phyloP scores from a whole-genome alignment of 23 tunicate genomes.

The Aplidium turbinatum region DNA sequence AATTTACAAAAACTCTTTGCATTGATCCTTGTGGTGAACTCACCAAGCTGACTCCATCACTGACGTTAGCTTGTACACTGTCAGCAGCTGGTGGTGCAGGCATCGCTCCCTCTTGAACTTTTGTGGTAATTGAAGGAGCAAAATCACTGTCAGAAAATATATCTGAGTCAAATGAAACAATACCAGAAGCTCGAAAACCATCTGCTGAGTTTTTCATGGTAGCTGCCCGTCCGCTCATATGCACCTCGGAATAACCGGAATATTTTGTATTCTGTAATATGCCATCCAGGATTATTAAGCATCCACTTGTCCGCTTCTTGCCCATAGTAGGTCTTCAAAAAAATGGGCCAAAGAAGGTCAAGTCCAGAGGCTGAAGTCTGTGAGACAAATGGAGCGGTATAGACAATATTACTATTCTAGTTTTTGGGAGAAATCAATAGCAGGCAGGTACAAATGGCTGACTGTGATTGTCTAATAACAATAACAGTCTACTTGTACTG shows the following conservation, averaged over 20 bases:
- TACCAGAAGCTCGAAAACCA: constrained; percentile 25
- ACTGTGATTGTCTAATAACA: constrained; percentile 51
- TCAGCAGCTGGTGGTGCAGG: constrained; percentile 17
- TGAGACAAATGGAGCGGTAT: constrained; percentile 42
- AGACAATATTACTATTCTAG: constrained; percentile 29
- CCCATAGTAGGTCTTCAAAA: constrained; percentile 31
- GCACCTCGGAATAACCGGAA: constrained; percentile 18
- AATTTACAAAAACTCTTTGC: no score
- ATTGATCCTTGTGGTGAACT: no score
- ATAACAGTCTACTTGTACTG: neutral
- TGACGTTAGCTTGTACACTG: neutral
- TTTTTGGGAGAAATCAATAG: constrained; percentile 34
- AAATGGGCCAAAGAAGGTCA: constrained; percentile 50
- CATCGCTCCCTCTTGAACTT: constrained; percentile 2
- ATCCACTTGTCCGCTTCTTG: constrained; percentile 23
- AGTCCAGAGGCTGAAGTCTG: constrained; percentile 51
- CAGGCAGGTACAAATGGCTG: constrained; percentile 34
- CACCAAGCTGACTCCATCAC: neutral
- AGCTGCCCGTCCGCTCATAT: constrained; percentile 23
- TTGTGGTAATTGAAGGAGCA: constrained; percentile 22
- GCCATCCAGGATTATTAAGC: constrained; percentile 18
- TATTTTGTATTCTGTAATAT: constrained; percentile 20
- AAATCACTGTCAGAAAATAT: constrained; percentile 18
- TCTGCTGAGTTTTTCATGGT: constrained; percentile 37
- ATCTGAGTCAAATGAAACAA: constrained; percentile 14